phyloP scores from a whole-genome alignment of 2,113 vertebrate genomes.

The Fukomys damarensis region DNA sequence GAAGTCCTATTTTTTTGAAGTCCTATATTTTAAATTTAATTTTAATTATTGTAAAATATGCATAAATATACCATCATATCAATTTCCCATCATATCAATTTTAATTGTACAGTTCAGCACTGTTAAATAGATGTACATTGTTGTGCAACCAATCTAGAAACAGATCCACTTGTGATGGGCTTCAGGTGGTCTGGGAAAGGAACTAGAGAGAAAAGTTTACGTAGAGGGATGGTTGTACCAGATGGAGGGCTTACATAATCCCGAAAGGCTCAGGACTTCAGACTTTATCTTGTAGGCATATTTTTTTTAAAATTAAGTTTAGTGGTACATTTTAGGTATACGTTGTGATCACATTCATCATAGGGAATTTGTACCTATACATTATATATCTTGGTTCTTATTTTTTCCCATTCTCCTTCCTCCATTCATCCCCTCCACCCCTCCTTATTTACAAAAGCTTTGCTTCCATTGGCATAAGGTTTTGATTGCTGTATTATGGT shows the following conservation, averaged over 20 bases:
- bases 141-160: background rate
- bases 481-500: background rate
- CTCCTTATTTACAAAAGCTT: too few species aligned
- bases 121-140: background rate
- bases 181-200: background rate
- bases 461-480: background rate
- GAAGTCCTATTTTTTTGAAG: background rate
- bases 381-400: too few species aligned
- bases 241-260: background rate
- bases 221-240: background rate
- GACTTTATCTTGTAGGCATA: background rate
- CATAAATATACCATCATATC: background rate
- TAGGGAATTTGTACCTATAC: too few species aligned
- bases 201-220: background rate
- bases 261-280: background rate
- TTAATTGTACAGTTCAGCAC: background rate
- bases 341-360: too few species aligned
- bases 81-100: background rate
- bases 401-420: too few species aligned
- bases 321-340: too few species aligned
- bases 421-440: too few species aligned
- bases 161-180: too few species aligned
- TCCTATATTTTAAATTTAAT: background rate
- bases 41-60: slow-evolving; percentile 36
- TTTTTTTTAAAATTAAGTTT: too few species aligned